phyloP scores from a whole-genome alignment of 1,140 invertebrate genomes.

The Whitmania pigra region DNA sequence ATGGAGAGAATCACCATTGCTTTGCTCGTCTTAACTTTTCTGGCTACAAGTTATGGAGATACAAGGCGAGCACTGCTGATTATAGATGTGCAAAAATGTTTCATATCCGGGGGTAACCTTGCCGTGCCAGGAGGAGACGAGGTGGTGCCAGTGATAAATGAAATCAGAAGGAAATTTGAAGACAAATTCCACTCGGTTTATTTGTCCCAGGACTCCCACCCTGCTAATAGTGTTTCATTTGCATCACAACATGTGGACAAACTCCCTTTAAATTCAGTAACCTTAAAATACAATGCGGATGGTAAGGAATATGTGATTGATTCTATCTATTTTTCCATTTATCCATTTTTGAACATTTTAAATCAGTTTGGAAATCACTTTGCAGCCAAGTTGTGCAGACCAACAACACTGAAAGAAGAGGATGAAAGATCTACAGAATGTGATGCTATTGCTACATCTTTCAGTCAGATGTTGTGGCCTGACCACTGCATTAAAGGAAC shows the following conservation, averaged over 20 bases:
- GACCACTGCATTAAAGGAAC: conserved; percentile 34
- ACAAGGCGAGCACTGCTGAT: conserved; percentile 27
- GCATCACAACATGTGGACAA: conserved; percentile 29
- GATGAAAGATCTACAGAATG: too few relatives aligned
- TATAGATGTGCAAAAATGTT: conserved; percentile 35
- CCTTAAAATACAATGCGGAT: conserved; percentile 24
- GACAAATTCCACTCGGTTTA: conserved; percentile 29
- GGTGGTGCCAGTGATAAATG: conserved; percentile 30
- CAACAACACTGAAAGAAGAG: too few relatives aligned
- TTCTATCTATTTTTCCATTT: too few relatives aligned
- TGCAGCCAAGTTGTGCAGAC: too few relatives aligned
- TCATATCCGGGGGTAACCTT: conserved; percentile 29
- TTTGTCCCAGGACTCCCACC: conserved; percentile 34
- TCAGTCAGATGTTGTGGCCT: conserved; percentile 32
- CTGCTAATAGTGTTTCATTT: conserved; percentile 33
- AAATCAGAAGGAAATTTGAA: conserved; percentile 27
- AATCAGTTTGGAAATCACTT: too few relatives aligned
- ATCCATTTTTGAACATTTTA: too few relatives aligned
- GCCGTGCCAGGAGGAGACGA: conserved; percentile 28
- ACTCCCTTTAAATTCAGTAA: conserved; percentile 15
- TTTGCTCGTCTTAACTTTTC: too few relatives aligned
- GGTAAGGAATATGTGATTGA: background rate
- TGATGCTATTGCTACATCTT: too few relatives aligned
- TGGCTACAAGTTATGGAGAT: too few relatives aligned
- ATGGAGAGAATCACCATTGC: too few relatives aligned